Conservation (phyloP, 1,140 invertebrate species). For the Caenorhabditis latens region DNA sequence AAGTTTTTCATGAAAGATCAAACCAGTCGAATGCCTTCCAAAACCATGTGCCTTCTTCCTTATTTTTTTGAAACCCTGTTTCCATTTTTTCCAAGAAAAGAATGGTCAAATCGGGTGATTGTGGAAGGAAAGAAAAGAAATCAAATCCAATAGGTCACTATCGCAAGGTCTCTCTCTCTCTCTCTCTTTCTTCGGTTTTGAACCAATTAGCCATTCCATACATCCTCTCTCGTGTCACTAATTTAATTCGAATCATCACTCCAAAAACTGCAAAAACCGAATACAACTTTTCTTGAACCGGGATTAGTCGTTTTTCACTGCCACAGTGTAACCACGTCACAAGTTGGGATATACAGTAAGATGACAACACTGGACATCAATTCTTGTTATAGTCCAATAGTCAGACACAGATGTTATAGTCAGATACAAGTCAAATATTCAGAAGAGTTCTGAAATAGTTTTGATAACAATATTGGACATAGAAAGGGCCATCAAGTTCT, state of each 20-base stretch:
- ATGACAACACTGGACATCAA: too few relatives aligned
- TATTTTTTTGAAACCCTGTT: neutral
- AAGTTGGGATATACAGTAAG: neutral
- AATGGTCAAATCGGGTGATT: neutral
- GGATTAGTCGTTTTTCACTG: neutral
- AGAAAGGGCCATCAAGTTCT: too few relatives aligned
- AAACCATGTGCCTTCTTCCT: neutral
- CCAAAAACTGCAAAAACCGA: constrained; percentile 40
- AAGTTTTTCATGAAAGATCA: neutral
- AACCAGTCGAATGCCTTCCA: neutral
- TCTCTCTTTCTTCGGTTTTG: constrained; percentile 9
- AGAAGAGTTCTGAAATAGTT: too few relatives aligned
- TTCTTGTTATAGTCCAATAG: too few relatives aligned
- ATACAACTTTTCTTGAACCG: constrained; percentile 41
- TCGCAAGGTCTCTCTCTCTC: constrained; percentile 42
- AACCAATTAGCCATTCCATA: constrained; percentile 53
- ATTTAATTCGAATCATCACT: constrained; percentile 54
- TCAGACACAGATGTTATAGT: too few relatives aligned
- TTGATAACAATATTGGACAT: too few relatives aligned
- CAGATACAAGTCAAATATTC: too few relatives aligned
- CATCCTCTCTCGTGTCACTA: constrained; percentile 46
- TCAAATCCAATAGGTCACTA: constrained; percentile 46
- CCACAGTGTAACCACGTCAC: neutral
- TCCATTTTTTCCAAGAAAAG: neutral
- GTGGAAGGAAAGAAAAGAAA: constrained; percentile 42